Percentiles rank a stretch among this genome's conserved stretches.
Conservation (phyloP, 1,140 invertebrate species). For the Hycleus phaleratus region DNA sequence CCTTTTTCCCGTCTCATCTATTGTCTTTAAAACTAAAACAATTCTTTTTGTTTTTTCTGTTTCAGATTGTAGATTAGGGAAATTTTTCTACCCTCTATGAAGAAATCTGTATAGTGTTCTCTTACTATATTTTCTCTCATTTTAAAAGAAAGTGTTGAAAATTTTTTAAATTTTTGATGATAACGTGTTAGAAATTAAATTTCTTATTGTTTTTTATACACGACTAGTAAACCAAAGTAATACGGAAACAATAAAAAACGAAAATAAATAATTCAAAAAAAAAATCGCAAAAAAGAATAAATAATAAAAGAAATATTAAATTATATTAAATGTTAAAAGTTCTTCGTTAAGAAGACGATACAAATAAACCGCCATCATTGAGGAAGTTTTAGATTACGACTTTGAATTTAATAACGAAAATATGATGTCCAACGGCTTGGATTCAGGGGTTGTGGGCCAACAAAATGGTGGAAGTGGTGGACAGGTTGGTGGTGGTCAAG, state of each 20-base stretch:
- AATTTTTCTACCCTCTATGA: constrained; percentile 8
- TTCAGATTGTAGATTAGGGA: constrained; percentile 14
- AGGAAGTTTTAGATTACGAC: constrained; percentile 18
- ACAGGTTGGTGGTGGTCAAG: constrained; percentile 59
- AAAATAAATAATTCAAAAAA: too few species aligned
- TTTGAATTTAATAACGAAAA: constrained; percentile 32
- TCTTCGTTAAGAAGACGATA: not conserved
- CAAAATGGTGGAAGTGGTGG: constrained; percentile 62
- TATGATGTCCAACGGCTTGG: constrained; percentile 82
- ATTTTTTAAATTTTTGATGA: not conserved
- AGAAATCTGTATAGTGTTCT: constrained; percentile 8
- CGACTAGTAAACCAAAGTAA: not conserved
- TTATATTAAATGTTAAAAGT: not conserved
- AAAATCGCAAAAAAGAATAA: not conserved
- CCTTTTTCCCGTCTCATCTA: too few species aligned
- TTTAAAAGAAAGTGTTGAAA: constrained; percentile 5
- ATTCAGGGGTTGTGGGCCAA: constrained; percentile 53
- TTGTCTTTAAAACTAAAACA: too few species aligned
- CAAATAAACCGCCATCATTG: constrained; percentile 12
- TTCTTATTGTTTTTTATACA: constrained; percentile 13
- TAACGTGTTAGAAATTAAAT: constrained; percentile 9
- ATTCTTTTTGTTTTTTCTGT: not conserved
- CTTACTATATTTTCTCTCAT: not conserved
- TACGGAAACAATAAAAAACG: too few species aligned
- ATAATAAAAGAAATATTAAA: not conserved